A percentile compares a stretch with the other conserved stretches of the same genome.
phyloP scores from a whole-genome alignment of 2,113 vertebrate genomes.

The Catharus fuscescens region DNA sequence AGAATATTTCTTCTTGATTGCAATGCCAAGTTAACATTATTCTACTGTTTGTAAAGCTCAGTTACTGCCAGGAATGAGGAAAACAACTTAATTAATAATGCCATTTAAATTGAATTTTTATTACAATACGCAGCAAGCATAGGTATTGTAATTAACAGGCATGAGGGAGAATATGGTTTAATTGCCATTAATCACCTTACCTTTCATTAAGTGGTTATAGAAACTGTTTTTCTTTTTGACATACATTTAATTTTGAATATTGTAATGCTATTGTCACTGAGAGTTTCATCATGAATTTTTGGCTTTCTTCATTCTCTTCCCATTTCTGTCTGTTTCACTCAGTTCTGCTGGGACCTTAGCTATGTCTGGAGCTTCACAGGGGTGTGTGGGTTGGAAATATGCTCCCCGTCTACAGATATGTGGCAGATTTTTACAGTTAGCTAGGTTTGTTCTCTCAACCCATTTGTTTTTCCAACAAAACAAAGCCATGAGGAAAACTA shows the following conservation, averaged over 20 bases:
- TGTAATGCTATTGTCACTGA: background rate
- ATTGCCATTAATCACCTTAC: slow-evolving; percentile 44
- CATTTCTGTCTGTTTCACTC: background rate
- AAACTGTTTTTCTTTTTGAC: slow-evolving; percentile 3
- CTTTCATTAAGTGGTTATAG: background rate
- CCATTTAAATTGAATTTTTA: slow-evolving; percentile 47
- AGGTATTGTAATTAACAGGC: slow-evolving; percentile 43
- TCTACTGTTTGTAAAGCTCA: slow-evolving; percentile 37
- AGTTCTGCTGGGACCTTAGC: background rate
- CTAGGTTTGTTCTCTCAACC: background rate
- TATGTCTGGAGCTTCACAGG: background rate
- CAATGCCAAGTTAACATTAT: slow-evolving; percentile 29
- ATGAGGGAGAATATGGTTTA: background rate
- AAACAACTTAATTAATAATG: slow-evolving; percentile 61
- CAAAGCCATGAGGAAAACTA: background rate
- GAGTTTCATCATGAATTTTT: background rate
- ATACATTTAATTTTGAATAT: slow-evolving; percentile 25
- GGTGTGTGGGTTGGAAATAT: background rate
- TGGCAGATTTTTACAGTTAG: background rate
- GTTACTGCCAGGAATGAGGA: slow-evolving; percentile 37
- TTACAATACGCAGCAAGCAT: background rate
- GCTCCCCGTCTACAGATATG: background rate
- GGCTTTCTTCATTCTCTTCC: background rate
- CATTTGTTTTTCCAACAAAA: background rate
- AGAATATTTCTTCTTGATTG: slow-evolving; percentile 42